A percentile compares a stretch with the other conserved stretches of the same genome.
Conservation (phyloP, 1,140 invertebrate genomes). For the Platyscapa corneri region DNA sequence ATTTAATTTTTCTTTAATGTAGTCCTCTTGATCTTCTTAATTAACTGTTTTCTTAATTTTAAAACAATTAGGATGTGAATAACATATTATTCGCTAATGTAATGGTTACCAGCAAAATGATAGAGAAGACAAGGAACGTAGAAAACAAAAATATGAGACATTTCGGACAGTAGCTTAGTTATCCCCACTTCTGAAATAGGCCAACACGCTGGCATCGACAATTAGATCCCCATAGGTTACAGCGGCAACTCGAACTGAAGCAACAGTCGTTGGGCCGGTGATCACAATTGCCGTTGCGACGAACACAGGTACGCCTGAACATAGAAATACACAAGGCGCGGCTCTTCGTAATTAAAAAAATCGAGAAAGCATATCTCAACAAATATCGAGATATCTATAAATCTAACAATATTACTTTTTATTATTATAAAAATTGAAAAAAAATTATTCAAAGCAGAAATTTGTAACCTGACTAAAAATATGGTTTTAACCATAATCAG, state of each 20-base stretch:
- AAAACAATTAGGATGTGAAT: too few species aligned
- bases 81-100: too few species aligned
- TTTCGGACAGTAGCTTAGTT: too few species aligned
- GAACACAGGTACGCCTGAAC: slow-evolving; percentile 89
- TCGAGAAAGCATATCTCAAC: slow-evolving; percentile 64
- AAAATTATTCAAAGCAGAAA: not conserved
- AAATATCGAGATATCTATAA: slow-evolving; percentile 60
- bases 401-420: slow-evolving; percentile 56
- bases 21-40: not conserved
- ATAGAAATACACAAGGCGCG: slow-evolving; percentile 90
- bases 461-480: not conserved
- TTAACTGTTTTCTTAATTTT: too few species aligned
- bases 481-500: too few species aligned
- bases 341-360: slow-evolving; percentile 79
- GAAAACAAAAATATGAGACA: not conserved
- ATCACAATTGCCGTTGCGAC: slow-evolving; percentile 87
- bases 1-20: too few species aligned
- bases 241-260: slow-evolving; percentile 88
- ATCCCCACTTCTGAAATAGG: slow-evolving; percentile 93
- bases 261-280: slow-evolving; percentile 90
- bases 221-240: slow-evolving; percentile 93
- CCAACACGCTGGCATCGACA: slow-evolving; percentile 92
- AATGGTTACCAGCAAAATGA: too few species aligned
- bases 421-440: not conserved
- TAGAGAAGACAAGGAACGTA: not conserved